Conservation (phyloP, 2,888 invertebrate species). For the Pachycephus smyrnensis region DNA sequence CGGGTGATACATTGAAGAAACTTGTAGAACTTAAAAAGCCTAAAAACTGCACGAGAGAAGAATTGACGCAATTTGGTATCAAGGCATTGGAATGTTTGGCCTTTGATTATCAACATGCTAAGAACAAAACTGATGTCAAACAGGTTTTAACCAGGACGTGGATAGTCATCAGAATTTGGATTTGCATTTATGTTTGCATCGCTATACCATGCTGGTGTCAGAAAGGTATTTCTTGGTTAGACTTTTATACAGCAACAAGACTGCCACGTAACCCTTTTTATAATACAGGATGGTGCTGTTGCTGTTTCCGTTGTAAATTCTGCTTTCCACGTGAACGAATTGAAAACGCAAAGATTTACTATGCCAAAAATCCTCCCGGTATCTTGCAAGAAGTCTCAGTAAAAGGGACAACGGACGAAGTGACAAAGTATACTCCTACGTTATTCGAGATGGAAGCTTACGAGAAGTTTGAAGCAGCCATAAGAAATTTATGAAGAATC, state of each 20-base stretch:
- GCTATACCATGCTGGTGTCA: conserved; percentile 70
- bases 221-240: conserved; percentile 57
- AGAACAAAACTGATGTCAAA: conserved; percentile 36
- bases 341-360: conserved; percentile 70
- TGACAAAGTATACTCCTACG: conserved; percentile 69
- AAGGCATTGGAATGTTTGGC: conserved; percentile 64
- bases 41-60: conserved; percentile 68
- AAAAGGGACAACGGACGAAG: conserved; percentile 27
- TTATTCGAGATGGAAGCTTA: conserved; percentile 71
- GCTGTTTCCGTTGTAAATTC: conserved; percentile 70
- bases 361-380: conserved; percentile 72
- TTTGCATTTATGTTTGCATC: conserved; percentile 64
- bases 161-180: conserved; percentile 65
- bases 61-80: conserved; percentile 66
- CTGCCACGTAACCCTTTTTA: neutral
- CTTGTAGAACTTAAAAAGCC: conserved; percentile 59
- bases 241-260: conserved; percentile 9
- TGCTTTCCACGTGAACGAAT: conserved; percentile 72
- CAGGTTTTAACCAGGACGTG: conserved; percentile 51
- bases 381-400: conserved; percentile 62
- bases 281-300: conserved; percentile 73
- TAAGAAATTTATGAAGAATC: conserved; percentile 68
- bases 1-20: conserved; percentile 57
- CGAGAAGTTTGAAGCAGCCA: conserved; percentile 70
- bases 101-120: conserved; percentile 57